Evolutionary conservation across 92 coral and sea anemone species (phyloP), one percentile per base, ranked within the genome.

Genomic region (Epizoanthus rinbou): DNA sequence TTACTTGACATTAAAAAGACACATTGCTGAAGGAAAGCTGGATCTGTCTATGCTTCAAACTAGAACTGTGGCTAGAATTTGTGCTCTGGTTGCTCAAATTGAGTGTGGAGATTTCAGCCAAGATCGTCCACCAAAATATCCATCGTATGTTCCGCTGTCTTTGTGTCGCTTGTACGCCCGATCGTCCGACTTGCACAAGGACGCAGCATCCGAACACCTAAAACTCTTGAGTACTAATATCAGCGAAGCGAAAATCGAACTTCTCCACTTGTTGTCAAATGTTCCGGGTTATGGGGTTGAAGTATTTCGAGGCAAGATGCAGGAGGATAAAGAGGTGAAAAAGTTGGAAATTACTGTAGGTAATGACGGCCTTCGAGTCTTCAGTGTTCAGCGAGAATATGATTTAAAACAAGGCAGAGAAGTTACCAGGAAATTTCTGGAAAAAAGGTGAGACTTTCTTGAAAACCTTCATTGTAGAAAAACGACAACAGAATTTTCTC

Each of bases 221-320:
- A 95, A 92, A 91, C 86, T 96, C 24, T 69, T 83, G n/a, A 87
- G 83, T 35, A 85, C 89, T 25, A 74, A 92, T 16, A 80, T 84
- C 19, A 87, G 85, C 57, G 97, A 91, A 35, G 93, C 97, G 53
- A 94, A 93, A 89, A 85, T 96, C 0, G 97, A 96, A 69, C 89
- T 94, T 35, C 89, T 96, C 57, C 96, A 96, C 86, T 69, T 91
- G 18, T 33, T 92, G 18, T 91, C 94, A 60, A 84, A 84, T 65
- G 91, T 96, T 25, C 92, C 90, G 41, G 99, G 99, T 75, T 96
- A 96, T 68, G 99, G 99, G 24, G 87, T 96, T 28, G 99, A 96
- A 35, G 80, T 92, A 24, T 96, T 96, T 86, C 91, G 89, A 59
- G 99, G 98, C 28, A 92, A 93, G 73, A 81, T 91, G 79, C 87